Conservation (phyloP, 2,888 invertebrate species). For the Dichetophora obliterata region DNA sequence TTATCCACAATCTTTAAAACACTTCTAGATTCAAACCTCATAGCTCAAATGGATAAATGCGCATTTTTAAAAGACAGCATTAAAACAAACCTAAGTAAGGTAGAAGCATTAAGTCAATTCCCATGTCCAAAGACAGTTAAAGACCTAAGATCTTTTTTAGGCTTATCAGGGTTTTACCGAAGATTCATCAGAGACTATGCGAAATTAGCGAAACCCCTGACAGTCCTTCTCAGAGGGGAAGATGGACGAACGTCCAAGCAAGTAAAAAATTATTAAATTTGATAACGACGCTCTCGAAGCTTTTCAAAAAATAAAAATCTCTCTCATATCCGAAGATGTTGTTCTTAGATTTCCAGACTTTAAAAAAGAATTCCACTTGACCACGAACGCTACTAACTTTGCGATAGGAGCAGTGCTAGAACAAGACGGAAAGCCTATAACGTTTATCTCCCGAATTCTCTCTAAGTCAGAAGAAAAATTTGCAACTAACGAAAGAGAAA, state of each 20-base stretch:
- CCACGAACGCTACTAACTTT: constrained; percentile 36
- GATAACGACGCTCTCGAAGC: constrained; percentile 40
- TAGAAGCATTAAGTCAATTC: neutral
- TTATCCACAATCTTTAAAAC: neutral
- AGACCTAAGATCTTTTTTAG: constrained; percentile 36
- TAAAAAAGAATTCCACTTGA: constrained; percentile 45
- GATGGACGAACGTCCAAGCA: constrained; percentile 45
- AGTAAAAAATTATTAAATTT: constrained; percentile 28
- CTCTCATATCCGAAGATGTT: constrained; percentile 40
- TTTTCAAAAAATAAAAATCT: constrained; percentile 42
- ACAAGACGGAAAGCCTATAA: constrained; percentile 30
- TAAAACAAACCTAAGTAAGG: neutral
- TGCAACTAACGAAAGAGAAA: constrained; percentile 33
- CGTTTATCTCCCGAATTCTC: constrained; percentile 34
- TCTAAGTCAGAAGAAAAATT: constrained; percentile 25
- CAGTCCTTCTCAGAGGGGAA: constrained; percentile 46
- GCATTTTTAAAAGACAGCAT: neutral
- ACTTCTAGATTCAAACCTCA: no score
- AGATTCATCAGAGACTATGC: constrained; percentile 47
- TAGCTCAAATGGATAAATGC: no score
- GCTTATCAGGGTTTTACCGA: neutral
- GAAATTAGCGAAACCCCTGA: constrained; percentile 46
- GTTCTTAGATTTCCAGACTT: constrained; percentile 44
- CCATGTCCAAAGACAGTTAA: constrained; percentile 6
- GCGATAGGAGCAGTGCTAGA: constrained; percentile 37